These are phyloP conservation scores for Tragelaphus scriptus DNA, from an alignment of 2,113 vertebrate species.

Conservation along the genomic window DNA sequence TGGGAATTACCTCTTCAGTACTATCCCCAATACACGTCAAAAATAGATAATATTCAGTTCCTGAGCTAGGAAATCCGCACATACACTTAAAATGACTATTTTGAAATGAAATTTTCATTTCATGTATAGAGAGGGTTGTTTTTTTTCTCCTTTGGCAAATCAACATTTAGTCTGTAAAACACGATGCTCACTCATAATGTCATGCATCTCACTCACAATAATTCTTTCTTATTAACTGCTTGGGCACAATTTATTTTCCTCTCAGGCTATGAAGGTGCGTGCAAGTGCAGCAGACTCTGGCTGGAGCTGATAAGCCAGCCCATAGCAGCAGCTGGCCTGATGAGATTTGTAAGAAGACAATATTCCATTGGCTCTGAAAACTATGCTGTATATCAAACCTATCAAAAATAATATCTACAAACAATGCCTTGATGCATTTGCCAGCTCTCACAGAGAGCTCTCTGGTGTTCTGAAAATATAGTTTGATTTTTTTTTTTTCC, in stretches of 20 bases:
- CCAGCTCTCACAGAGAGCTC: slow-evolving; percentile 73
- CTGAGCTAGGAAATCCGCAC: background rate
- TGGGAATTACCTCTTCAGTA: background rate
- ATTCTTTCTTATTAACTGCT: slow-evolving; percentile 97
- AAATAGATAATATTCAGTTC: slow-evolving; percentile 3
- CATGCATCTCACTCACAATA: slow-evolving; percentile 89
- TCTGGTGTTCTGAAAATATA: slow-evolving; percentile 71
- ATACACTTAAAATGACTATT: slow-evolving; percentile 43
- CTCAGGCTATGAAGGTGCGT: slow-evolving; percentile 89
- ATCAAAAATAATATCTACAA: slow-evolving; percentile 85
- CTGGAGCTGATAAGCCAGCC: slow-evolving; percentile 91
- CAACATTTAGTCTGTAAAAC: slow-evolving; percentile 80
- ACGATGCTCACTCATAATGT: slow-evolving; percentile 81
- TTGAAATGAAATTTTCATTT: slow-evolving; percentile 47
- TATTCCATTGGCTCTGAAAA: slow-evolving; percentile 87
- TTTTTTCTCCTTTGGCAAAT: slow-evolving; percentile 61
- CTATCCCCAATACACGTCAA: background rate
- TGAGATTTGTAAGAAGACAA: slow-evolving; percentile 94
- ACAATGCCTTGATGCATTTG: slow-evolving; percentile 80
- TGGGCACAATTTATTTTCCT: slow-evolving; percentile 97
- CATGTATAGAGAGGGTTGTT: background rate
- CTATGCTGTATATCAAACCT: slow-evolving; percentile 83
- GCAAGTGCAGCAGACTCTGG: slow-evolving; percentile 89
- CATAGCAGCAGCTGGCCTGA: slow-evolving; percentile 86
- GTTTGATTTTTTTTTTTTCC: slow-evolving; percentile 27